Evolutionary conservation across 2,113 vertebrate species (phyloP).

Genomic region (Phaethon lepturus): DNA sequence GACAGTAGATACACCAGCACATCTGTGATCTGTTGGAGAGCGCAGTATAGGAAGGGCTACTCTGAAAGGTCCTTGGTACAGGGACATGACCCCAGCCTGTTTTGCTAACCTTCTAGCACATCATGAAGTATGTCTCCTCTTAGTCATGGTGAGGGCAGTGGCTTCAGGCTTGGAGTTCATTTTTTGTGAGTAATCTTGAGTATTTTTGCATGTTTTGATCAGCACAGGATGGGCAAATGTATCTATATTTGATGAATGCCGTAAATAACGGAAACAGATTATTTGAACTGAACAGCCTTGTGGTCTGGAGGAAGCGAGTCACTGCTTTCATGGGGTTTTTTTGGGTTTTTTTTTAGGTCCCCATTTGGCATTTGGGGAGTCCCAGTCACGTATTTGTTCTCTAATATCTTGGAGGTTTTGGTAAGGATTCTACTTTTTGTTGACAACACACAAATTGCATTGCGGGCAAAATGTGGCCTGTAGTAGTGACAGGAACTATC

Average conservation of each 20-base stretch:
- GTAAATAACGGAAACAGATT: background rate
- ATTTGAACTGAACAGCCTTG: background rate
- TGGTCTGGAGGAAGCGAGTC: background rate
- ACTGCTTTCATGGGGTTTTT: background rate
- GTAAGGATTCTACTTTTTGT: background rate
- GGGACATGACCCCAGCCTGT: background rate
- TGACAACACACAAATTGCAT: background rate
- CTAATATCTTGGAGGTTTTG: background rate
- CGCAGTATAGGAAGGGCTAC: fast-evolving
- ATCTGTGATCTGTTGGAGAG: background rate
- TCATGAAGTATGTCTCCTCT: background rate
- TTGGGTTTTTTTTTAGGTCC: background rate
- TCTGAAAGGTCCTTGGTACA: background rate
- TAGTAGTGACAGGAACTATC: background rate
- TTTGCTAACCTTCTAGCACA: background rate
- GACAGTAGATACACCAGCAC: background rate
- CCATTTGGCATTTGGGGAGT: background rate
- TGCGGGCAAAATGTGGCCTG: background rate
- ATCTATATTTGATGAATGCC: background rate
- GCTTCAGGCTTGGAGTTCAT: background rate
- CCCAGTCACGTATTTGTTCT: background rate
- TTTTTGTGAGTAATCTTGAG: background rate
- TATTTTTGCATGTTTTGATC: background rate
- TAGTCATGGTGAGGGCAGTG: background rate
- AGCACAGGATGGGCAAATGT: background rate